Conservation (phyloP, 2,888 invertebrate species). For the Xestia c-nigrum region DNA sequence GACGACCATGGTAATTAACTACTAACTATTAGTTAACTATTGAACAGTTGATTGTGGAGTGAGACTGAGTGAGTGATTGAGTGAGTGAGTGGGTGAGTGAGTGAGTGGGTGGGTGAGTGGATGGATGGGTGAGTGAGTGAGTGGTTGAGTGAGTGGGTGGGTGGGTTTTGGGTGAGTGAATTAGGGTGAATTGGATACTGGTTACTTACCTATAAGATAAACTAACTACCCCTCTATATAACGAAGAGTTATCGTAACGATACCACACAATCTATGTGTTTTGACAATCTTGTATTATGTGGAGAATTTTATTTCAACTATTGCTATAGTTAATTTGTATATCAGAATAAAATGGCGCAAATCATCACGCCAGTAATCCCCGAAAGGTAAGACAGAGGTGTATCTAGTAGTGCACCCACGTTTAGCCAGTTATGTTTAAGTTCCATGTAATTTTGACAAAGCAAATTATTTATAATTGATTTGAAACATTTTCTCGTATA, state of each 20-base stretch:
- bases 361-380: neutral
- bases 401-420: neutral
- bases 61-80: no score
- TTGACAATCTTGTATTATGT: neutral
- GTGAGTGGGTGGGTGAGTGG: no score
- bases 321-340: slow-evolving; percentile 10
- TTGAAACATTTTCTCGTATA: slow-evolving; percentile 29
- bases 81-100: no score
- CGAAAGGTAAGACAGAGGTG: neutral
- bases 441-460: slow-evolving; percentile 16
- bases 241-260: neutral
- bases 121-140: no score
- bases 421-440: neutral
- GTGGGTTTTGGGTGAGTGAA: no score
- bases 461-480: slow-evolving; percentile 13
- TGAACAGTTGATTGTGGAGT: no score
- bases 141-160: no score
- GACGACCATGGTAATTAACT: neutral
- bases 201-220: slow-evolving; percentile 5
- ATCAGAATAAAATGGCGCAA: slow-evolving; percentile 21
- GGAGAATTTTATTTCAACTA: slow-evolving; percentile 14
- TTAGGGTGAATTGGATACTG: neutral
- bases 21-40: neutral
- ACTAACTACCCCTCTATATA: neutral
- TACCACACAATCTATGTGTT: neutral